Evolutionary conservation across 1,140 invertebrate species (phyloP).

Genomic region (Calephelis virginiensis): DNA sequence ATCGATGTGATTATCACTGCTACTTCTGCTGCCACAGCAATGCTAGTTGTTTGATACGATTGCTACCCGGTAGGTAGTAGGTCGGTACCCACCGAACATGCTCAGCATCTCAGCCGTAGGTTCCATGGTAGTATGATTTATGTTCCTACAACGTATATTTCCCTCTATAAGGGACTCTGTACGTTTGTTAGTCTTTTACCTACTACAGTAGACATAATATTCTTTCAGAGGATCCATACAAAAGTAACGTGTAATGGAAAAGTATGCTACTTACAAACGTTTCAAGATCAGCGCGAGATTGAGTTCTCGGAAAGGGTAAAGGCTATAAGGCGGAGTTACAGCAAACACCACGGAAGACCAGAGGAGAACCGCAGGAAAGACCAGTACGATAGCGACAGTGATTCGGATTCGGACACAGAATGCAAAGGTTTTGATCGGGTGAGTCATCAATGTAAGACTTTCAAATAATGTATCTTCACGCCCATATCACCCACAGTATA

Average conservation of each 20-base stretch:
- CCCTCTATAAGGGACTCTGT: too few species aligned
- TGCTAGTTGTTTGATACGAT: too few species aligned
- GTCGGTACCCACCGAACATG: too few species aligned
- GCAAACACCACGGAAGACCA: slow-evolving; percentile 71
- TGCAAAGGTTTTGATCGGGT: slow-evolving; percentile 78
- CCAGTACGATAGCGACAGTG: slow-evolving; percentile 72
- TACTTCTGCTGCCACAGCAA: too few species aligned
- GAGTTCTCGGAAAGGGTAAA: slow-evolving; percentile 32
- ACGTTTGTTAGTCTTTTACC: too few species aligned
- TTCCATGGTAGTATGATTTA: too few species aligned
- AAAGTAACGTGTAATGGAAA: slow-evolving; percentile 55
- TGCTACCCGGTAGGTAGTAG: too few species aligned
- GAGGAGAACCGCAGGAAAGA: slow-evolving; percentile 70
- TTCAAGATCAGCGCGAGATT: slow-evolving; percentile 34
- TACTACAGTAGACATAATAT: not conserved
- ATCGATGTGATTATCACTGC: too few species aligned
- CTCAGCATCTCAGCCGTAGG: too few species aligned
- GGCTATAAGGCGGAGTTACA: slow-evolving; percentile 52
- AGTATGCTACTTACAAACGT: slow-evolving; percentile 52
- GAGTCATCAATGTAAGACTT: slow-evolving; percentile 34
- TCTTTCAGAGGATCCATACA: slow-evolving; percentile 57
- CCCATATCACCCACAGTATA: too few species aligned
- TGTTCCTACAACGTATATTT: too few species aligned
- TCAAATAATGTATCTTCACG: too few species aligned
- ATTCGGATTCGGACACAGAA: slow-evolving; percentile 81